A percentile compares a stretch with the other conserved stretches of the same genome.
Conservation (phyloP, 2,113 vertebrate genomes). For the Papio anubis region DNA sequence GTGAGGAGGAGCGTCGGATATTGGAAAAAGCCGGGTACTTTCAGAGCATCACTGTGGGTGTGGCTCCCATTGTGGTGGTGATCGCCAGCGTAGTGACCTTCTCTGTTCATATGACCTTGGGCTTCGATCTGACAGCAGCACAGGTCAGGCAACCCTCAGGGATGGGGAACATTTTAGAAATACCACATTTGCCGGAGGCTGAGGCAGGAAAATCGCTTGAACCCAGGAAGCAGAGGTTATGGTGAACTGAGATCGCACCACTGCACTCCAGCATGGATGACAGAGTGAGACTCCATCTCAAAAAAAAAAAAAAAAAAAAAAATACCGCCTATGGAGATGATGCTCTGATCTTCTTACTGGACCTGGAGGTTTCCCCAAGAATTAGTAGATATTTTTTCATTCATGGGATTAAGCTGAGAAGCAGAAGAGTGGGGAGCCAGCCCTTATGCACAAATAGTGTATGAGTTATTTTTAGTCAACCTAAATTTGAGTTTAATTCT, state of each 20-base stretch:
- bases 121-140: conserved; percentile 93
- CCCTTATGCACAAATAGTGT: background rate
- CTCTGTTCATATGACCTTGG: conserved; percentile 94
- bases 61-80: conserved; percentile 94
- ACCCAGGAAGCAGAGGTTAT: no score
- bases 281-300: no score
- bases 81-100: conserved; percentile 95
- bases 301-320: no score
- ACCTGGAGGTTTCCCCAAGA: background rate
- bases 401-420: background rate
- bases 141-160: conserved; percentile 84
- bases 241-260: no score
- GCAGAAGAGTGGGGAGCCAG: background rate
- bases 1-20: conserved; percentile 90
- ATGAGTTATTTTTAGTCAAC: background rate
- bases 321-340: background rate
- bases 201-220: no score
- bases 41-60: conserved; percentile 95
- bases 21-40: conserved; percentile 93
- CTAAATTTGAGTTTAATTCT: conserved; percentile 30
- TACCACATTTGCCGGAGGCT: accelerated
- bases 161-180: background rate
- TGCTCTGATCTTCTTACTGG: background rate
- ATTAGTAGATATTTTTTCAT: background rate
- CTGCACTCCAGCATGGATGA: no score